Conservation (phyloP, 2,113 vertebrate genomes). For the Sylvilagus bachmani region DNA sequence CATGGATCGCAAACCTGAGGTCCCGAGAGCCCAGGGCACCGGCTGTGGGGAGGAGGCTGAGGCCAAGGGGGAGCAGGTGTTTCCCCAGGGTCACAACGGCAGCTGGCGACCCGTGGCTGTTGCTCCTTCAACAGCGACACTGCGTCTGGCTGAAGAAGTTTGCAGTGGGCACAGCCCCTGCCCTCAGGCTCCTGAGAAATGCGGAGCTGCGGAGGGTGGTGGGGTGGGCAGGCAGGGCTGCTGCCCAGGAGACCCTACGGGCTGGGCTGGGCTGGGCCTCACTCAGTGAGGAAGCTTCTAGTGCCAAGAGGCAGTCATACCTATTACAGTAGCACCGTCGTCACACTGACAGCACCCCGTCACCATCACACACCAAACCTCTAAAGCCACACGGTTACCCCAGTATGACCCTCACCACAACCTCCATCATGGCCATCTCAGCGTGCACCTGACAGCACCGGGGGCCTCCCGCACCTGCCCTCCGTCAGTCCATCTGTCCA, state of each 20-base stretch:
- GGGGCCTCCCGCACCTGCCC: not conserved
- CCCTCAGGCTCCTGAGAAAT: slow-evolving; percentile 93
- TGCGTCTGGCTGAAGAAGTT: slow-evolving; percentile 96
- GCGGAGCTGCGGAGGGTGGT: slow-evolving; percentile 78
- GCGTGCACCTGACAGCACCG: rapidly evolving
- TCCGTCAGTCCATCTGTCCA: not conserved
- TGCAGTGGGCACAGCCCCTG: slow-evolving; percentile 86
- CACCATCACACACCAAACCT: not conserved
- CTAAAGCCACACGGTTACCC: not conserved
- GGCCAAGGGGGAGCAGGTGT: not conserved
- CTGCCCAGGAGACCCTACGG: not conserved
- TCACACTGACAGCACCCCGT: not conserved
- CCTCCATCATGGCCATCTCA: not conserved
- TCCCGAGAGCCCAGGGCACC: not conserved
- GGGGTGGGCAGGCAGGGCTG: not conserved
- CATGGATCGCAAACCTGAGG: not conserved
- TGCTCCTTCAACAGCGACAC: slow-evolving; percentile 90
- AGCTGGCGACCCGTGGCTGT: no score
- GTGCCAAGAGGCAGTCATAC: not conserved
- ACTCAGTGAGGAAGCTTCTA: not conserved
- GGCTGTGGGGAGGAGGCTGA: not conserved
- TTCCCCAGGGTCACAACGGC: not conserved
- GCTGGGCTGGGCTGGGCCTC: no score
- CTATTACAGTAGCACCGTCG: not conserved
- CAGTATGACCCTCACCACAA: not conserved